phyloP scores from a whole-genome alignment of 2,888 invertebrate species.

The Volucella inflata region DNA sequence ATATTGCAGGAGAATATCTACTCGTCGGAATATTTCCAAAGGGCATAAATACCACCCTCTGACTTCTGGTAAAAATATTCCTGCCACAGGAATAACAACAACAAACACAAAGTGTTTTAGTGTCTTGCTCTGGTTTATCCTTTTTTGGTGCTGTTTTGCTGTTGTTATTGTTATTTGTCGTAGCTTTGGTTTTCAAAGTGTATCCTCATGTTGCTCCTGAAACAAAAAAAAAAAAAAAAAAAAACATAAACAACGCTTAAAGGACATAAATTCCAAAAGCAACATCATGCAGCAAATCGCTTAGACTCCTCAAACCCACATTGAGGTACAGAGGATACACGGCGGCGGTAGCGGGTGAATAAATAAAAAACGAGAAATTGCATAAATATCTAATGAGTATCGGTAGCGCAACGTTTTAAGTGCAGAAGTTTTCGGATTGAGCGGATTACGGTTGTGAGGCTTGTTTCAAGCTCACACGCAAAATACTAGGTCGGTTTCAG shows the following conservation, averaged over 20 bases:
- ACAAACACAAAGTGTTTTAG: conserved; percentile 56
- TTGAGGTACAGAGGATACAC: not conserved
- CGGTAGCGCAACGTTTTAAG: conserved; percentile 32
- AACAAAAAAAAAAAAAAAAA: no score
- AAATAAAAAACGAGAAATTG: conserved; percentile 65
- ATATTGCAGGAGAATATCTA: conserved; percentile 33
- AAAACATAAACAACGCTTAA: conserved; percentile 15
- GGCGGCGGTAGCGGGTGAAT: conserved; percentile 46
- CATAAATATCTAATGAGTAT: conserved; percentile 73
- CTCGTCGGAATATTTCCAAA: conserved; percentile 31
- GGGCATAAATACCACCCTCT: conserved; percentile 28
- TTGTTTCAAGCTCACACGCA: conserved; percentile 10
- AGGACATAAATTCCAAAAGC: conserved; percentile 49
- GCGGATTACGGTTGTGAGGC: conserved; percentile 30
- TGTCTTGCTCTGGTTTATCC: conserved; percentile 49
- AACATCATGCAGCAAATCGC: conserved; percentile 4
- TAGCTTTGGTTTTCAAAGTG: conserved; percentile 17
- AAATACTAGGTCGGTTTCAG: conserved; percentile 7
- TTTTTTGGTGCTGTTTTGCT: not conserved
- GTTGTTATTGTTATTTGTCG: not conserved
- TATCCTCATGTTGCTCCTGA: not conserved
- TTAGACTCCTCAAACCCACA: not conserved
- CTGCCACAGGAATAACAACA: conserved; percentile 47
- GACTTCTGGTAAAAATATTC: not conserved
- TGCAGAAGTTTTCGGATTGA: no score